Percentiles rank a stretch among this genome's conserved stretches.
Evolutionary conservation across 1,140 invertebrate species (phyloP).

Genomic region (Drosophila tristis): DNA sequence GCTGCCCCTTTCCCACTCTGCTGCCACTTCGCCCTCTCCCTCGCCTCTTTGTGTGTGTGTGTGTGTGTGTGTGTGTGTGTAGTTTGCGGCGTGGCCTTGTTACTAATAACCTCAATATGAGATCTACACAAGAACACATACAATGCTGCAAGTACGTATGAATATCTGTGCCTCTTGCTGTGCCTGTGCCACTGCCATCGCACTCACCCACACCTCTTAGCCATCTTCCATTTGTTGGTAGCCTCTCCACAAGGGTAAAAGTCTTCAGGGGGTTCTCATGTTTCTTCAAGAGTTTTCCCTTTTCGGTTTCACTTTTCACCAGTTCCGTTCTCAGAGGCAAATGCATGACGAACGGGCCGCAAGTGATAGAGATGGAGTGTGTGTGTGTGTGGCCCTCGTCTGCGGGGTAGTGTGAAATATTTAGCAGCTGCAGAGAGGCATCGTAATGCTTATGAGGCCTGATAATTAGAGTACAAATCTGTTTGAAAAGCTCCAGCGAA

Average conservation of each 20-base stretch:
- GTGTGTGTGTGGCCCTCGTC: slow-evolving; percentile 41
- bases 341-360: slow-evolving; percentile 50
- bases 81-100: slow-evolving; percentile 61
- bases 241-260: slow-evolving; percentile 31
- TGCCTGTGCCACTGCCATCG: not conserved
- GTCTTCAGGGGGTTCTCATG: slow-evolving; percentile 65
- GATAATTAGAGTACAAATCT: slow-evolving; percentile 78
- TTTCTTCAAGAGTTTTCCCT: slow-evolving; percentile 74
- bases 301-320: slow-evolving; percentile 78
- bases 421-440: slow-evolving; percentile 17
- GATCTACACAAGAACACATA: slow-evolving; percentile 34
- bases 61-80: not conserved
- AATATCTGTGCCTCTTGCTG: not conserved
- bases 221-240: slow-evolving; percentile 36
- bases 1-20: slow-evolving; percentile 5
- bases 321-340: slow-evolving; percentile 56
- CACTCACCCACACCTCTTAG: not conserved
- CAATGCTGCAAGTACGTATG: not conserved
- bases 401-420: slow-evolving; percentile 60
- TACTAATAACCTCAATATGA: slow-evolving; percentile 80
- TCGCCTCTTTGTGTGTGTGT: not conserved
- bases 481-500: slow-evolving; percentile 65
- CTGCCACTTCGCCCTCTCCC: slow-evolving; percentile 20
- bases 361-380: not conserved
- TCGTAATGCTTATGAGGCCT: slow-evolving; percentile 40